Evolutionary conservation across 1,140 invertebrate species (phyloP).

Genomic region (Choristoneura fumiferana): DNA sequence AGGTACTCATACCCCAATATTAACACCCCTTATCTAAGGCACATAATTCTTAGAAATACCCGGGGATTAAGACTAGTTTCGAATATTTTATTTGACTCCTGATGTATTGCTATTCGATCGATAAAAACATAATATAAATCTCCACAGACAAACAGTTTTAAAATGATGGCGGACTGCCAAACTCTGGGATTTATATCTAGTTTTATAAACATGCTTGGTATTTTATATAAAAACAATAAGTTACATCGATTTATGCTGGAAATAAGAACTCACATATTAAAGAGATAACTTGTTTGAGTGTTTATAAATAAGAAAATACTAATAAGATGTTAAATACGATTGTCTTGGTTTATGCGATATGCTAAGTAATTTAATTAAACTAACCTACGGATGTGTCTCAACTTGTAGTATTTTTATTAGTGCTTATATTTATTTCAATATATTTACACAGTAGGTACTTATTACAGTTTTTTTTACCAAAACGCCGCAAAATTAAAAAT

Average conservation of each 20-base stretch:
- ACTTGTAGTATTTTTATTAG: too few species aligned
- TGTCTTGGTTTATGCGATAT: too few species aligned
- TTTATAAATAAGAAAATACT: neutral
- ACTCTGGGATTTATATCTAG: neutral
- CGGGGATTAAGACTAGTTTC: neutral
- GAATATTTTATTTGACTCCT: neutral
- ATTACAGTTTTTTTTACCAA: too few species aligned
- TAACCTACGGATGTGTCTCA: too few species aligned
- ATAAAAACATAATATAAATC: constrained; percentile 14
- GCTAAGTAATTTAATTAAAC: too few species aligned
- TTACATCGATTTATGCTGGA: neutral
- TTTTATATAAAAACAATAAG: constrained; percentile 8
- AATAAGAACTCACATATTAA: neutral
- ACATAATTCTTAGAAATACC: neutral
- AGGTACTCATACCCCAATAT: too few species aligned
- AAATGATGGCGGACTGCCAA: constrained; percentile 5
- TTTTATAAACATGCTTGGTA: neutral
- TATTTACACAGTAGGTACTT: too few species aligned
- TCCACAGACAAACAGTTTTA: constrained; percentile 6
- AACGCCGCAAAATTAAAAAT: too few species aligned
- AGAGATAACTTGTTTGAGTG: constrained; percentile 11
- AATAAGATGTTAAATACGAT: too few species aligned
- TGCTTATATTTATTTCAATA: too few species aligned
- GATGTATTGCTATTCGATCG: constrained; percentile 14
- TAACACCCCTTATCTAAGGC: too few species aligned